These are phyloP conservation scores for Campopleginae sp. DNA, from an alignment of 2,888 invertebrate genomes.

Conservation along the genomic window DNA sequence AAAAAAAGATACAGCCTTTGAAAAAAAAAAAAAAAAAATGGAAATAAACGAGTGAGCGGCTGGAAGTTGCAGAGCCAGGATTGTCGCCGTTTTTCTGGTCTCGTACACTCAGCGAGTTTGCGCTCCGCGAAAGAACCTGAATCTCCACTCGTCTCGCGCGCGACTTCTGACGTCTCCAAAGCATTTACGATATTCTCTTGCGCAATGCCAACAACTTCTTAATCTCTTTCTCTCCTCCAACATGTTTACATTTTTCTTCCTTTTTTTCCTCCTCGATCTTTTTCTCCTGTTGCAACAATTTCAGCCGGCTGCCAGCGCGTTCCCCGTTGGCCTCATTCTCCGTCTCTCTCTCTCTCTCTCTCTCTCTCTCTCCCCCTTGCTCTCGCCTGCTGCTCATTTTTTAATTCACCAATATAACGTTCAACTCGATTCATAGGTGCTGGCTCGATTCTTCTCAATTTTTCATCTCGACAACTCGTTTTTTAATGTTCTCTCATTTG, in stretches of 20 bases:
- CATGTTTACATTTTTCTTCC: slow-evolving; percentile 27
- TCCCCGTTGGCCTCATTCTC: slow-evolving; percentile 63
- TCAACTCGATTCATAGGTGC: background rate
- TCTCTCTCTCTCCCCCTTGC: slow-evolving; percentile 10
- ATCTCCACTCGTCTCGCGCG: slow-evolving; percentile 55
- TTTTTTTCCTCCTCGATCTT: slow-evolving; percentile 30
- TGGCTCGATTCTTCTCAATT: slow-evolving; percentile 36
- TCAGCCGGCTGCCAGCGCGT: slow-evolving; percentile 56
- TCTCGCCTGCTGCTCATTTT: background rate
- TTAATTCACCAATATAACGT: slow-evolving; percentile 46
- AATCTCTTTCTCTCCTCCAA: slow-evolving; percentile 15
- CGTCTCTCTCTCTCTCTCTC: slow-evolving; percentile 6
- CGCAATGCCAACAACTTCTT: slow-evolving; percentile 54
- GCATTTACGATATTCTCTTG: slow-evolving; percentile 57
- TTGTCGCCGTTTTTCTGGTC: slow-evolving; percentile 47
- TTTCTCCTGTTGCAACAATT: slow-evolving; percentile 52
- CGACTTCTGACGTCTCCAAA: slow-evolving; percentile 45
- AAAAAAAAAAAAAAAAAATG: slow-evolving; percentile 18
- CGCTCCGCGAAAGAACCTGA: slow-evolving; percentile 50
- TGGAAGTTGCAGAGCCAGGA: slow-evolving; percentile 21
- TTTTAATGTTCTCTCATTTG: slow-evolving; percentile 14
- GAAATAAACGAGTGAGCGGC: slow-evolving; percentile 44
- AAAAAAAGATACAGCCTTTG: slow-evolving; percentile 20
- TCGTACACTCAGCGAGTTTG: slow-evolving; percentile 9
- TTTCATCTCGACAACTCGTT: slow-evolving; percentile 43